Base-by-base conservation (phyloP, 1,140 invertebrate species). In the Cataglyphis hispanica region DNA sequence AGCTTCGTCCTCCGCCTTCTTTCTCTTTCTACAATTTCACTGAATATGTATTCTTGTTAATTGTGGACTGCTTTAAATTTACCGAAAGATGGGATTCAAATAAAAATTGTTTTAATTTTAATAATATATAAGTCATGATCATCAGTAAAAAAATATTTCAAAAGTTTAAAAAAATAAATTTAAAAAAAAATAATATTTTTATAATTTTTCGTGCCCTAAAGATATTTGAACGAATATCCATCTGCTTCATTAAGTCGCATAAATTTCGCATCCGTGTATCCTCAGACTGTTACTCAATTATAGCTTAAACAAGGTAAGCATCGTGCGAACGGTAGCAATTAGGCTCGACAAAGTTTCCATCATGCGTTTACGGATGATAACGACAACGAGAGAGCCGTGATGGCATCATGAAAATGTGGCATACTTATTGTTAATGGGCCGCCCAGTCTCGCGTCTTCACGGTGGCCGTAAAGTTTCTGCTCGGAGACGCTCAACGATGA, bases 361-460 rank as follows among this genome's bases (percentile, higher is more conserved):
- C 64, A 60, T 34, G 64, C 56, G 66, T 16, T 27, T 61, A 34
- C n/a, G 70, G 2, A 37, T 83, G 27, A 61, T 72, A 85, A 85
- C 34, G 66, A 60, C 50, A 75, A 25, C 43, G 58, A 43, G 31
- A 25, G 13, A 6, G 56, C 31, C 66, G 46, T 76, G 61, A 22
- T 37, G 31, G 40, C 53, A 81, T 91, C 84, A 64, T 22, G 46
- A 56, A 84, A 81, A 85, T 83, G 56, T 91, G 90, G 88, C 87
- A 87, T 37, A 91, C 86, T 91, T 90, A 50, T 50, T 50, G 46
- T 50, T 50, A 91, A 80, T 85, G 86, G 80, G 60, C 56, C n/a
- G 46, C 46, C 46, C 46, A 50, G 46, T 50, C 46, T 50, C 37
- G 67, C 19, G 56, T 66, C 56, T 84, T 72, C 80, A 53, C 46